Conservation (phyloP, 1,140 invertebrate genomes). For the Lordiphosa collinella region DNA sequence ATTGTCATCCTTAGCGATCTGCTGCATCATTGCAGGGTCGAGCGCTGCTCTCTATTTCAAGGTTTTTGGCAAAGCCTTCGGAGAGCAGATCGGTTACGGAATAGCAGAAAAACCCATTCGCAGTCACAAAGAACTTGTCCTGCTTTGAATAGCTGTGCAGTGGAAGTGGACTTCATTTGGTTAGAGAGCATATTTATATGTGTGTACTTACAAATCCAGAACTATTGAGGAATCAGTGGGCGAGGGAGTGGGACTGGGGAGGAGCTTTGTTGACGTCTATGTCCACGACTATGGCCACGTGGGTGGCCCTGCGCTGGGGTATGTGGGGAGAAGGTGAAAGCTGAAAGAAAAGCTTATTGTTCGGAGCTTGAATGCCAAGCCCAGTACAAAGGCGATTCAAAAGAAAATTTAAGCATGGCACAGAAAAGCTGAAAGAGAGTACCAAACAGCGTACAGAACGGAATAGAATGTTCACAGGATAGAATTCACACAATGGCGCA, state of each 20-base stretch:
- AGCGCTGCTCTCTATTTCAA: too few species aligned
- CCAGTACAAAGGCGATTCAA: conserved; percentile 51
- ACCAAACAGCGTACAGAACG: conserved; percentile 17
- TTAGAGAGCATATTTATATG: not conserved
- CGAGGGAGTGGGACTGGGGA: not conserved
- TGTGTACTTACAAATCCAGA: not conserved
- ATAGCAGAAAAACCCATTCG: too few species aligned
- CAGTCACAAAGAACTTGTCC: too few species aligned
- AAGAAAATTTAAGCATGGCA: conserved; percentile 45
- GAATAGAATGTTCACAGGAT: conserved; percentile 36
- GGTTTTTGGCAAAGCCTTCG: too few species aligned
- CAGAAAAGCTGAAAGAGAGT: conserved; percentile 29
- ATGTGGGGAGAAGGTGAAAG: conserved; percentile 12
- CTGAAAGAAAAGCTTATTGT: conserved; percentile 51
- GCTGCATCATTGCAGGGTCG: conserved; percentile 23
- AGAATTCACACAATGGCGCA: conserved; percentile 28
- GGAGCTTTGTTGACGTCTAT: not conserved
- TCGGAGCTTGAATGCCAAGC: conserved; percentile 41
- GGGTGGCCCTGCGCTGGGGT: conserved; percentile 4
- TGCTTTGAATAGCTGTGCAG: too few species aligned
- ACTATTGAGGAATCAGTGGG: conserved; percentile 4
- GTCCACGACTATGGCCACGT: conserved; percentile 9
- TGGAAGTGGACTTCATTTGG: too few species aligned
- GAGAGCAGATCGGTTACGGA: too few species aligned
- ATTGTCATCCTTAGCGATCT: not conserved